These are phyloP conservation scores for Diadophis punctatus DNA, from an alignment of 2,113 vertebrate species.

Conservation along the genomic window DNA sequence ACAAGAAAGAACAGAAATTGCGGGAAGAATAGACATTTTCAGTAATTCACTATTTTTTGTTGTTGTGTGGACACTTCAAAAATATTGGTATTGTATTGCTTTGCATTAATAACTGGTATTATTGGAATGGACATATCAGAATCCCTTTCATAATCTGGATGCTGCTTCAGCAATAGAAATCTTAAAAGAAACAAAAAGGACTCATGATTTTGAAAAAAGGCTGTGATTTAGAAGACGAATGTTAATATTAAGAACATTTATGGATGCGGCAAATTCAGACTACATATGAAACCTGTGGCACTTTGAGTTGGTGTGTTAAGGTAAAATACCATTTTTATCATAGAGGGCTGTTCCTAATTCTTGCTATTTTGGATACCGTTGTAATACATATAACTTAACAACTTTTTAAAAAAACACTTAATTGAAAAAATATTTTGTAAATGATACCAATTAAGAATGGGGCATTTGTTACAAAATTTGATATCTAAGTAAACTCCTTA, in stretches of 20 bases:
- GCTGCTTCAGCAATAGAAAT: not conserved
- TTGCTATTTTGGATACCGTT: not conserved
- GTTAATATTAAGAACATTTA: conserved; percentile 20
- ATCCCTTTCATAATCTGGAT: not conserved
- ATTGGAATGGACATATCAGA: not conserved
- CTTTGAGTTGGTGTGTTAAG: conserved; percentile 36
- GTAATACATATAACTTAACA: not conserved
- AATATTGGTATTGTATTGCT: not conserved
- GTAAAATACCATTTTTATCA: conserved; percentile 34
- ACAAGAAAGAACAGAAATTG: not conserved
- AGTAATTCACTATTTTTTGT: not conserved
- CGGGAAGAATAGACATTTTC: not conserved
- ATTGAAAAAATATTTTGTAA: not conserved
- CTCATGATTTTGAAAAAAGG: conserved; percentile 8
- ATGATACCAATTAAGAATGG: not conserved
- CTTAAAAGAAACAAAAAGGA: conserved; percentile 13
- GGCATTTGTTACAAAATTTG: not conserved
- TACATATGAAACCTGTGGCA: conserved; percentile 17
- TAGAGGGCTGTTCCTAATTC: conserved; percentile 25
- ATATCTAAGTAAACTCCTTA: not conserved
- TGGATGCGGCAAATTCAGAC: conserved; percentile 16
- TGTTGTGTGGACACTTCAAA: conserved; percentile 1
- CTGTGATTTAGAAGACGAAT: not conserved
- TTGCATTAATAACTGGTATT: not conserved
- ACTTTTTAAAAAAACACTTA: not conserved